Percentiles rank a stretch among this genome's conserved stretches.
These are phyloP conservation scores for Pogonognathellus flavescens DNA, from an alignment of 1,140 invertebrate genomes.

Conservation along the genomic window DNA sequence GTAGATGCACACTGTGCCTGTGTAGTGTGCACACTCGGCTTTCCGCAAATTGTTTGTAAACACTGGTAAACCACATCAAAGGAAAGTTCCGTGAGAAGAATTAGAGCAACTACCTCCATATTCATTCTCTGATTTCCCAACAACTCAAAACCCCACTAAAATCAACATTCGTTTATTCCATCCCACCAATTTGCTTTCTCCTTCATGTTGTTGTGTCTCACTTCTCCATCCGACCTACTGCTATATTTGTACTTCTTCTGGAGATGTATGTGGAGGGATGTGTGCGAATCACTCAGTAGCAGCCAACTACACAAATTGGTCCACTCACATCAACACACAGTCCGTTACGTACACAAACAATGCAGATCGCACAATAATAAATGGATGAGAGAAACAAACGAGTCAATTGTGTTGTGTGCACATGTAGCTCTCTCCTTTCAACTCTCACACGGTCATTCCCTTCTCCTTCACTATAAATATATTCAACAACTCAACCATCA, in stretches of 20 bases:
- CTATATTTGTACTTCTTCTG: too few relatives aligned
- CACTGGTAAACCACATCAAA: conserved; percentile 57
- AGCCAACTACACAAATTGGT: too few relatives aligned
- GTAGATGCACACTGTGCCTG: not conserved
- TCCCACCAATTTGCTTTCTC: not conserved
- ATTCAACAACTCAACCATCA: conserved; percentile 30
- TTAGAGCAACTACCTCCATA: conserved; percentile 44
- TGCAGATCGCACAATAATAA: not conserved
- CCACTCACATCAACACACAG: conserved; percentile 20
- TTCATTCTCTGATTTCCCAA: conserved; percentile 31
- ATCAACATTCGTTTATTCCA: not conserved
- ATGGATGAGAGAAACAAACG: not conserved
- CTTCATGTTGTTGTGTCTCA: not conserved
- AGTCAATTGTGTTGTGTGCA: too few relatives aligned
- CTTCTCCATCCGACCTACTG: conserved; percentile 16
- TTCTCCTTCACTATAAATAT: too few relatives aligned
- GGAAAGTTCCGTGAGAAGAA: conserved; percentile 47
- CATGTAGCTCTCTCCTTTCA: too few relatives aligned
- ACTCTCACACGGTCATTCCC: too few relatives aligned
- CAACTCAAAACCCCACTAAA: conserved; percentile 28
- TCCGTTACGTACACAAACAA: not conserved
- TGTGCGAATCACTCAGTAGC: too few relatives aligned
- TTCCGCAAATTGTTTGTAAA: conserved; percentile 57
- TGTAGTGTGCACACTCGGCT: conserved; percentile 12
- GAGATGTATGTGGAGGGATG: too few relatives aligned